Percentiles rank a stretch among this genome's conserved stretches.
These are phyloP conservation scores for Petrophora chlorosata DNA, from an alignment of 2,888 invertebrate species.

Conservation along the genomic window DNA sequence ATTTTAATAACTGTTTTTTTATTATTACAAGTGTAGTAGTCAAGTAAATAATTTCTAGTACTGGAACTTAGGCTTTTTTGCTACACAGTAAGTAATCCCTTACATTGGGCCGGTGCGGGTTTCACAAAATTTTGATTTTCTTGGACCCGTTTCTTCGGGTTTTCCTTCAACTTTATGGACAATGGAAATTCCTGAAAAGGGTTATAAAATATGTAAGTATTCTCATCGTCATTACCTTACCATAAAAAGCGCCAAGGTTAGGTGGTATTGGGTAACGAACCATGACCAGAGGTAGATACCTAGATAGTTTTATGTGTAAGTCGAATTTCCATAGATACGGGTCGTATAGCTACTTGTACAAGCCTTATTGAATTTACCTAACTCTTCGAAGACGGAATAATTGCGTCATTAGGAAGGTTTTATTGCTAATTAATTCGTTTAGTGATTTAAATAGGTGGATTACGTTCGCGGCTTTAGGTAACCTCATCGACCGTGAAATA, in stretches of 20 bases:
- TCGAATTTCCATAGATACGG: conserved; percentile 24
- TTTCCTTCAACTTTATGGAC: neutral
- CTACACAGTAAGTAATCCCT: too few species aligned
- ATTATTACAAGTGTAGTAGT: too few species aligned
- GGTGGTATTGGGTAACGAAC: neutral
- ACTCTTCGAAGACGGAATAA: conserved; percentile 3
- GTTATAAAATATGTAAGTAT: neutral
- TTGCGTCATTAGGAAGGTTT: conserved; percentile 3
- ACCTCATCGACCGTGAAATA: too few species aligned
- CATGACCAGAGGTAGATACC: neutral
- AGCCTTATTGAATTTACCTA: conserved; percentile 8
- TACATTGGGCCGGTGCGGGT: too few species aligned
- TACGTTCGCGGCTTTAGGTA: neutral
- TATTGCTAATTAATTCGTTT: conserved; percentile 16
- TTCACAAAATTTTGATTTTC: too few species aligned
- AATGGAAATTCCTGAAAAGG: neutral
- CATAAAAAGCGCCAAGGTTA: conserved; percentile 4
- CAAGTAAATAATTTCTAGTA: too few species aligned
- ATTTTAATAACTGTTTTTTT: too few species aligned
- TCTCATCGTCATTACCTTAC: neutral
- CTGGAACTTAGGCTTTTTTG: too few species aligned
- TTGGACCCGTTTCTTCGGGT: too few species aligned
- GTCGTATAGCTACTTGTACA: conserved; percentile 9
- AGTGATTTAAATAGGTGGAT: conserved; percentile 19
- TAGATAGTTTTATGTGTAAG: conserved; percentile 2